Conservation (phyloP, 2,888 invertebrate species). For the Liopterus haemorrhoidalis region DNA sequence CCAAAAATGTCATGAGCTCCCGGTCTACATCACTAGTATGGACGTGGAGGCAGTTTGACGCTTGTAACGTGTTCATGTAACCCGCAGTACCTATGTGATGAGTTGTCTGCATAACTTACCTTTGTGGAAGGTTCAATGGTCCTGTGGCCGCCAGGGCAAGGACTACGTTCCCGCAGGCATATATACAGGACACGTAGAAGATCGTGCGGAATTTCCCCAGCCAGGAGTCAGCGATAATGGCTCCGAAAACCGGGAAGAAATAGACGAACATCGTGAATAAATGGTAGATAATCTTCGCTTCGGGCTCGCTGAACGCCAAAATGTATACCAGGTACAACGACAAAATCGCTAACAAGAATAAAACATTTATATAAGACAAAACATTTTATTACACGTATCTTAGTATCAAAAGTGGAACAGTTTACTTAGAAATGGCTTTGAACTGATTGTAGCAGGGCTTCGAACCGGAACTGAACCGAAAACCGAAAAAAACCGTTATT, state of each 20-base stretch:
- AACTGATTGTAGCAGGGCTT: neutral
- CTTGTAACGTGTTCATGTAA: too few relatives aligned
- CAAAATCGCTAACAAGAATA: constrained; percentile 71
- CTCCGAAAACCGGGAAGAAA: constrained; percentile 84
- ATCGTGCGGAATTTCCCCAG: constrained; percentile 89
- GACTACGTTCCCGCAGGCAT: constrained; percentile 74
- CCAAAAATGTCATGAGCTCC: too few relatives aligned
- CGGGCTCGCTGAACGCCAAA: constrained; percentile 63
- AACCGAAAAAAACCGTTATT: neutral
- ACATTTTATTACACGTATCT: constrained; percentile 1
- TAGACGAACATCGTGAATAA: constrained; percentile 83
- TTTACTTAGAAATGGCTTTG: neutral
- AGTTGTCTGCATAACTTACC: constrained; percentile 49
- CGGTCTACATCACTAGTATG: too few relatives aligned
- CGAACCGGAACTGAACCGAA: too few relatives aligned
- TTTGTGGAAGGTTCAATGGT: constrained; percentile 53
- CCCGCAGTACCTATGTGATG: too few relatives aligned
- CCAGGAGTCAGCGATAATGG: constrained; percentile 88
- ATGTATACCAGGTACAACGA: constrained; percentile 80
- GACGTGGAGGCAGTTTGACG: too few relatives aligned
- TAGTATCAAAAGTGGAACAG: neutral
- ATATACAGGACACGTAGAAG: constrained; percentile 80
- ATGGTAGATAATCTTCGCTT: constrained; percentile 84
- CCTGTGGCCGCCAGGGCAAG: constrained; percentile 66
- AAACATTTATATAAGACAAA: constrained; percentile 5